Conservation (phyloP, 1,140 invertebrate species). For the Lepidostoma basale region DNA sequence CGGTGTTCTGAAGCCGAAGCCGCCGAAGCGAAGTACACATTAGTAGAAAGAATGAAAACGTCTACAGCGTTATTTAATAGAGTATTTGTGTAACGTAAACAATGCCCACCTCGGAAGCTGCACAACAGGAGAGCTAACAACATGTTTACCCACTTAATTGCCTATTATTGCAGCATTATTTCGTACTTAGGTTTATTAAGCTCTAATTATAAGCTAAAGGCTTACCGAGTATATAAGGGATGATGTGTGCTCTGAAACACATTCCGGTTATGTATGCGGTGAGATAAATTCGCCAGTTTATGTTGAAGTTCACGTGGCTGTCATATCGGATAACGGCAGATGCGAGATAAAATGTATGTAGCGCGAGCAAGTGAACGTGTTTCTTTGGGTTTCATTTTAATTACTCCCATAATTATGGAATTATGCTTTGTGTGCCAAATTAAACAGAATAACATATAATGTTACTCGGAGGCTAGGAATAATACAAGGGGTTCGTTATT, state of each 20-base stretch:
- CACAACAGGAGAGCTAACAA: conserved; percentile 29
- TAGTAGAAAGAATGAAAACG: not conserved
- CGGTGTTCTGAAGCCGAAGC: not conserved
- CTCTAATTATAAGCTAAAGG: conserved; percentile 46
- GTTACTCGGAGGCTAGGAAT: conserved; percentile 4
- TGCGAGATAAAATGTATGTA: not conserved
- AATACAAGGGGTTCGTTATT: no score
- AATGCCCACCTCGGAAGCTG: not conserved
- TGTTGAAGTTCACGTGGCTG: not conserved
- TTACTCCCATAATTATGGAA: conserved; percentile 8
- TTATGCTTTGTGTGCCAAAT: conserved; percentile 8
- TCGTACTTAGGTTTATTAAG: conserved; percentile 45
- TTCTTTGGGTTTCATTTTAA: conserved; percentile 27
- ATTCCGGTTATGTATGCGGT: conserved; percentile 7
- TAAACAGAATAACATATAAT: conserved; percentile 4
- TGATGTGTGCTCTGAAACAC: not conserved
- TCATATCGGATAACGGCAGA: conserved; percentile 14
- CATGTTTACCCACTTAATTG: conserved; percentile 46
- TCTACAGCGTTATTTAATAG: not conserved
- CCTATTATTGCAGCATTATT: conserved; percentile 46
- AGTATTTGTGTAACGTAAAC: not conserved
- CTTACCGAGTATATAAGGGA: conserved; percentile 25
- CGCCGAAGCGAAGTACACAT: not conserved
- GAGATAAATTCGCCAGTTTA: conserved; percentile 1
- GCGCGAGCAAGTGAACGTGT: conserved; percentile 8